These are phyloP conservation scores for Carassius gibelio DNA, from an alignment of 2,113 vertebrate species.

Conservation along the genomic window DNA sequence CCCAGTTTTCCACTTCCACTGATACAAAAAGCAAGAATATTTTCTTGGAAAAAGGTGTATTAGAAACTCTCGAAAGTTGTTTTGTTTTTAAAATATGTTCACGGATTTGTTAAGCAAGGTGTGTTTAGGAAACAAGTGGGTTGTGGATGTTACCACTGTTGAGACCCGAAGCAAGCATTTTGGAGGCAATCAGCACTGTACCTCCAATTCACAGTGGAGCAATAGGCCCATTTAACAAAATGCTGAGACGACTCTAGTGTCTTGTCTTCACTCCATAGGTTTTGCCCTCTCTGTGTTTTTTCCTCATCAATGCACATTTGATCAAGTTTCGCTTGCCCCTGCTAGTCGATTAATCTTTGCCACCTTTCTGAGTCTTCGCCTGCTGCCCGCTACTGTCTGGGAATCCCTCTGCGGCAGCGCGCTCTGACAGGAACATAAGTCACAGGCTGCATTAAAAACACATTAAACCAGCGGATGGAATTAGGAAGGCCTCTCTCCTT, in stretches of 20 bases:
- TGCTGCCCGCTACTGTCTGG: constrained; percentile 63
- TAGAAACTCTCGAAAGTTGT: not conserved
- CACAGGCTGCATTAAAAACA: constrained; percentile 80
- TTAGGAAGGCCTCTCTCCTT: constrained; percentile 69
- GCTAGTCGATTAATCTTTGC: constrained; percentile 68
- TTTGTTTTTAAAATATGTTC: not conserved
- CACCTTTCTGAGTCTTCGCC: constrained; percentile 61
- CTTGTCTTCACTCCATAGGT: constrained; percentile 40
- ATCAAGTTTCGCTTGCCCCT: constrained; percentile 66
- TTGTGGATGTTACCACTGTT: constrained; percentile 36
- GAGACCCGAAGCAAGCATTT: constrained; percentile 51
- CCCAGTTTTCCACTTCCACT: not conserved
- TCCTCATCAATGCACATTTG: constrained; percentile 68
- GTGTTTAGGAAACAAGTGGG: not conserved
- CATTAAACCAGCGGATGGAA: constrained; percentile 77
- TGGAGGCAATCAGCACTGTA: constrained; percentile 62
- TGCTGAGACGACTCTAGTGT: constrained; percentile 38
- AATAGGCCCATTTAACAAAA: constrained; percentile 60
- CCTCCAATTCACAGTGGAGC: constrained; percentile 46
- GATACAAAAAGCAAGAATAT: not conserved
- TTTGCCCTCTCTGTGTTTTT: constrained; percentile 59
- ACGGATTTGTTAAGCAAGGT: not conserved
- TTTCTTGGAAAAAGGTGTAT: not conserved
- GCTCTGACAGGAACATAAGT: constrained; percentile 77
- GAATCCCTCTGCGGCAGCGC: constrained; percentile 62